Evolutionary conservation across 2,113 vertebrate genomes (phyloP).

Genomic region (Prunella himalayana): DNA sequence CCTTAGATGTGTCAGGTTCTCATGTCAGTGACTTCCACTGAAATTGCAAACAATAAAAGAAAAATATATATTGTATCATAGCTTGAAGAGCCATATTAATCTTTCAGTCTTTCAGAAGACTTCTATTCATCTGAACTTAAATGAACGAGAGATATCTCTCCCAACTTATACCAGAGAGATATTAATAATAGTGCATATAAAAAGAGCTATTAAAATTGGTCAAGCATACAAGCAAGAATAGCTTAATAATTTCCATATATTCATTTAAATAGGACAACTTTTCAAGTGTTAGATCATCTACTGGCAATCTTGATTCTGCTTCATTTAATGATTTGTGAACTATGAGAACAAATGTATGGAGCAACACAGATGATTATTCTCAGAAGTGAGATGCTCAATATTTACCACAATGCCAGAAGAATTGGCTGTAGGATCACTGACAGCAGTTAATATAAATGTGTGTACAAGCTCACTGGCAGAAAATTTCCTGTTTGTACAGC

Average conservation of each 20-base stretch:
- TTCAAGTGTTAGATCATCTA: not conserved
- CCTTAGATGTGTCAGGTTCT: not conserved
- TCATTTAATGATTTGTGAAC: not conserved
- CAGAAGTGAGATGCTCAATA: not conserved
- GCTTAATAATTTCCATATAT: not conserved
- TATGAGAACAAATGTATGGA: not conserved
- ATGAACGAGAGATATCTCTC: not conserved
- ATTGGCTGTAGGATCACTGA: not conserved
- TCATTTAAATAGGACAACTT: not conserved
- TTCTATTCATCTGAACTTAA: not conserved
- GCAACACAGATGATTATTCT: not conserved
- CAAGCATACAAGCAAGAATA: not conserved
- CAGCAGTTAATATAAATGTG: not conserved
- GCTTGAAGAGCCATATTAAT: not conserved
- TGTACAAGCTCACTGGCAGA: not conserved
- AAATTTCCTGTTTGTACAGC: not conserved
- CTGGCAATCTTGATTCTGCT: not conserved
- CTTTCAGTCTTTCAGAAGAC: not conserved
- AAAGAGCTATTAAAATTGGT: not conserved
- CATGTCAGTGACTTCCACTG: not conserved
- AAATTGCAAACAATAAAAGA: not conserved
- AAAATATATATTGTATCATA: not conserved
- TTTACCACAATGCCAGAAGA: not conserved
- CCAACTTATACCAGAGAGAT: not conserved
- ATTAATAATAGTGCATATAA: not conserved